These are phyloP conservation scores for Trichogramma pretiosum DNA, from an alignment of 1,140 invertebrate species.

Conservation along the genomic window DNA sequence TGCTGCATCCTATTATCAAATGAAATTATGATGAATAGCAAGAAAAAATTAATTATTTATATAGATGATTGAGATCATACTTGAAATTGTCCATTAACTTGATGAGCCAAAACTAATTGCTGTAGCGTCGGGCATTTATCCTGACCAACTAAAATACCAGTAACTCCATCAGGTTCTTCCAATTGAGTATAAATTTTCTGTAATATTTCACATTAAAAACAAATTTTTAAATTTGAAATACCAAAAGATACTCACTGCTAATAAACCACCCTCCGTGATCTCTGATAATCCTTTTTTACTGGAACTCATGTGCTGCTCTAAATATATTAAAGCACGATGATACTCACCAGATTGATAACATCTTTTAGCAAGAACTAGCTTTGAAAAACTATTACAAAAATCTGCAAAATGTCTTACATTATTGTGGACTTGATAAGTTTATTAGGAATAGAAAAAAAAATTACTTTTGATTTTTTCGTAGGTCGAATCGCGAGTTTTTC, in stretches of 20 bases:
- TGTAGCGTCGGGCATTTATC: conserved; percentile 57
- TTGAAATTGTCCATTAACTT: conserved; percentile 59
- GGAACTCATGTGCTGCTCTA: conserved; percentile 61
- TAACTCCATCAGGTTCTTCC: conserved; percentile 68
- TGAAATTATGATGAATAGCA: not conserved
- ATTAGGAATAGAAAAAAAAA: not conserved
- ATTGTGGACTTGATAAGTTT: too few species aligned
- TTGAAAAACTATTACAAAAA: conserved; percentile 54
- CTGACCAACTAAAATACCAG: conserved; percentile 60
- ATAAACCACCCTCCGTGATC: conserved; percentile 43
- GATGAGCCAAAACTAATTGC: conserved; percentile 63
- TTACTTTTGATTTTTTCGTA: conserved; percentile 34
- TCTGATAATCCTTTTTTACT: conserved; percentile 51
- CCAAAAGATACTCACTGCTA: conserved; percentile 26
- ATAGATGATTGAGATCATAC: conserved; percentile 17
- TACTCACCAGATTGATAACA: conserved; percentile 66
- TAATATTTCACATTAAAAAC: conserved; percentile 29
- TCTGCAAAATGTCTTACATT: conserved; percentile 25
- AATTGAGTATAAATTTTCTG: conserved; percentile 67
- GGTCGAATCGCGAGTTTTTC: conserved; percentile 31
- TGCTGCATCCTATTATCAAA: conserved; percentile 55
- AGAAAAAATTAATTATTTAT: not conserved
- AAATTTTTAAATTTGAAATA: not conserved
- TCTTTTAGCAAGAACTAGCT: conserved; percentile 56
- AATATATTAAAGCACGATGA: conserved; percentile 61